Evolutionary conservation across 2,113 vertebrate species (phyloP), one percentile per base, ranked within the genome.

Genomic region (Oplegnathus fasciatus): DNA sequence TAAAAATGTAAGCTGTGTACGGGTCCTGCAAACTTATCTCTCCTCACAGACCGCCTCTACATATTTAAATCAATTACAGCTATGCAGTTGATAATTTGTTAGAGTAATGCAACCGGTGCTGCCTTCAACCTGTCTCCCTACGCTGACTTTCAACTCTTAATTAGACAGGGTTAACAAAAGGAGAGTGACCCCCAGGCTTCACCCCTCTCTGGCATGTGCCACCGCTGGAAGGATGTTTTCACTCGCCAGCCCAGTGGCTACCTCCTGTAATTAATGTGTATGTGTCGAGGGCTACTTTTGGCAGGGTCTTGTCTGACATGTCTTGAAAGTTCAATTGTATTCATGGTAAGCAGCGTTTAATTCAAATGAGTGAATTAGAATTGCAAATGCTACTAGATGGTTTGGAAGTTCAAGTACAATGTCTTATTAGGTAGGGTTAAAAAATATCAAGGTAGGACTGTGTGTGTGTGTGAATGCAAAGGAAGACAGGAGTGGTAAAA

Each of bases 291-390:
- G 92, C 92, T 94, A 92, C 94, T 95, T 96, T 94, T 95, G 94
- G 93, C 92, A 94, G 93, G 92, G 94, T 94, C 93, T 95, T 92
- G 89, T 94, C 94, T 93, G 94, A 94, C 93, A 57, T 93, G 94
- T 96, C 93, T 95, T 88, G 87, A 95, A 96, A 96, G 95, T 96
- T 96, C 90, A 94, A 96, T 95, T 95, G 96, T 91, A 95, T 95
- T 96, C 95, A 95, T 95, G 93, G 86, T 92, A 94, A 95, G 95
- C 91, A 93, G 89, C 88, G 84, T 94, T 96, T 96, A 93, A 96
- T 96, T 97, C 95, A 96, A 96, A 95, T 96, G 94, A 94, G 95
- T 83, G 73, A 82, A 96, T 97, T 96, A 96, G 94, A 96, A 94
- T 96, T 96, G 96, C 95, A 97, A 96, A 96, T 97, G 90, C 88